Base-by-base conservation (phyloP, 2,113 vertebrate genomes). In the Lethenteron reissneri region DNA sequence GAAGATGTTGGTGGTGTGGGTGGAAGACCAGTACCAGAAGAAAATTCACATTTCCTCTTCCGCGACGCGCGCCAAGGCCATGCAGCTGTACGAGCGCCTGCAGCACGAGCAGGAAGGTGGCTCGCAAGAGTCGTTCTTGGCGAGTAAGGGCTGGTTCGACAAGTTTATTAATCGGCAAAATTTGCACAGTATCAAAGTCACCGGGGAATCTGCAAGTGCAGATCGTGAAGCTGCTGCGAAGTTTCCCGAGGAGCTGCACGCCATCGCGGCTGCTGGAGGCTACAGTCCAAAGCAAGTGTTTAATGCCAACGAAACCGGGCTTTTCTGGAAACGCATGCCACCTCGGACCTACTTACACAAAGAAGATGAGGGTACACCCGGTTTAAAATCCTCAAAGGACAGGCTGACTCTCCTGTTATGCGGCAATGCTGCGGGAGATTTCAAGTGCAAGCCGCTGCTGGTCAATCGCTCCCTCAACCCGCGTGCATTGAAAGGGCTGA, bases 281-380 rank as follows among this genome's bases (percentile, higher is more conserved):
- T 68, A 68, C 64, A 68, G 64, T n/a, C 64, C 64, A 68, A 21
- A 68, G 25, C 64, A 68, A 25, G 64, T 68, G 64, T 68, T 68
- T 68, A 68, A 68, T 68, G 64, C 64, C 2, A 25, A 68, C 25
- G 64, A 68, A 25, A 68, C 64, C 25, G 64, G 64, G 9, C 25
- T 68, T n/a, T 68, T 68, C 64, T 68, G 64, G 64, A 68, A 68
- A 25, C n/a, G 10, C 41, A 41, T 41, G 41, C 41, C 41, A 17
- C 11, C 64, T 25, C n/a, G 64, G 25, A 68, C n/a, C n/a, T 68
- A 17, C 64, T 10, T 68, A n/a, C 25, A n/a, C 11, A 68, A 68
- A 25, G 64, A 9, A 25, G 64, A 68, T 17, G 11, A 25, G 25
- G n/a, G 9, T n/a, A 10, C 64, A 10, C 64, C 64, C 10, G 8